Evolutionary conservation across 1,140 invertebrate species (phyloP).

Genomic region (Neoseiulus cucumeris): DNA sequence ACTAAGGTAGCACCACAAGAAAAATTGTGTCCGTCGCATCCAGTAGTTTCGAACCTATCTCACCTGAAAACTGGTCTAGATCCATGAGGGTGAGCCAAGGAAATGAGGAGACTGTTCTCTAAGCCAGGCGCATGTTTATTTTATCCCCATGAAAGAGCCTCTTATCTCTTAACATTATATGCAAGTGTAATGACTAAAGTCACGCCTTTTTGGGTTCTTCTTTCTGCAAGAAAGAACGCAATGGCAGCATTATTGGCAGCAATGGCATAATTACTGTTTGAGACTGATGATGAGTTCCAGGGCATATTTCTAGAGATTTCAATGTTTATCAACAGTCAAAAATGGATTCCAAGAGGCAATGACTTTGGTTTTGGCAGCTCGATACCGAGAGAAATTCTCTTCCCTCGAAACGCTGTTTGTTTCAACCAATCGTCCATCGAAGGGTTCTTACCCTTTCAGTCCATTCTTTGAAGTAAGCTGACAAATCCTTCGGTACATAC

Average conservation of each 20-base stretch:
- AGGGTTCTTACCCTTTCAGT: background rate
- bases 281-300: too few species aligned
- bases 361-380: background rate
- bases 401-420: background rate
- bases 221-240: slow-evolving; percentile 4
- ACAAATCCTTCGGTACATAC: background rate
- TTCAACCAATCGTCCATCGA: background rate
- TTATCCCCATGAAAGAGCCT: too few species aligned
- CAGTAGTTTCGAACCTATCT: too few species aligned
- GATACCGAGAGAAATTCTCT: background rate
- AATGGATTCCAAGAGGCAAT: background rate
- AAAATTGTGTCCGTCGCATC: too few species aligned
- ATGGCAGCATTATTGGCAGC: background rate
- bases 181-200: too few species aligned
- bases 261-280: background rate
- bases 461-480: background rate
- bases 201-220: background rate
- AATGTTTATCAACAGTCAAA: background rate
- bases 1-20: too few species aligned
- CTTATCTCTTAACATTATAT: too few species aligned
- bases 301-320: too few species aligned
- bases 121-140: too few species aligned
- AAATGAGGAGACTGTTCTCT: too few species aligned
- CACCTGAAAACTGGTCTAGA: too few species aligned
- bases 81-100: too few species aligned